Conservation (phyloP, 2,113 vertebrate genomes). For the Martes martes region DNA sequence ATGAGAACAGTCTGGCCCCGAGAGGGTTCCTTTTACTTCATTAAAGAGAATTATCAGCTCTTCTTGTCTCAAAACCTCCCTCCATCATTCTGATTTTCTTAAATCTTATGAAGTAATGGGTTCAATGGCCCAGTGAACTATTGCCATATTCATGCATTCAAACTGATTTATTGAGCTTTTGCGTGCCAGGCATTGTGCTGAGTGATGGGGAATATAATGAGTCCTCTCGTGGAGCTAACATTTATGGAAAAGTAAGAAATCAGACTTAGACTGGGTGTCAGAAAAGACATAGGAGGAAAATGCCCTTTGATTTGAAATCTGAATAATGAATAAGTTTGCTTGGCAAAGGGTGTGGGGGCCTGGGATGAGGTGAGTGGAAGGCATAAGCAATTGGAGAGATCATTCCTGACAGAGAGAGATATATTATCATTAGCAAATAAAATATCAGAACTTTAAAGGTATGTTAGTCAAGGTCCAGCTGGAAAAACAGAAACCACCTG, state of each 20-base stretch:
- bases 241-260: not conserved
- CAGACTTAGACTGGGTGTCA: not conserved
- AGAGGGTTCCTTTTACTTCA: not conserved
- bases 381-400: not conserved
- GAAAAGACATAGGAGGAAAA: not conserved
- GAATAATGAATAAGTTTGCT: not conserved
- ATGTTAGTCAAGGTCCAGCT: not conserved
- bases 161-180: too few species aligned
- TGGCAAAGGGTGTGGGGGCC: not conserved
- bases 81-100: not conserved
- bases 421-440: not conserved
- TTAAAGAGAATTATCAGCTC: not conserved
- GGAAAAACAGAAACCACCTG: not conserved
- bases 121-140: not conserved
- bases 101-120: not conserved
- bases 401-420: not conserved
- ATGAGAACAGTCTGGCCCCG: accelerated
- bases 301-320: not conserved
- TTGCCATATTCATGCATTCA: not conserved
- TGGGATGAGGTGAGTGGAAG: not conserved
- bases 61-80: not conserved
- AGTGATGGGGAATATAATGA: not conserved
- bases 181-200: not conserved
- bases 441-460: not conserved
- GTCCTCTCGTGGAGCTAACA: not conserved